Conservation (phyloP, 2,888 invertebrate species). For the Nysson spinosus region DNA sequence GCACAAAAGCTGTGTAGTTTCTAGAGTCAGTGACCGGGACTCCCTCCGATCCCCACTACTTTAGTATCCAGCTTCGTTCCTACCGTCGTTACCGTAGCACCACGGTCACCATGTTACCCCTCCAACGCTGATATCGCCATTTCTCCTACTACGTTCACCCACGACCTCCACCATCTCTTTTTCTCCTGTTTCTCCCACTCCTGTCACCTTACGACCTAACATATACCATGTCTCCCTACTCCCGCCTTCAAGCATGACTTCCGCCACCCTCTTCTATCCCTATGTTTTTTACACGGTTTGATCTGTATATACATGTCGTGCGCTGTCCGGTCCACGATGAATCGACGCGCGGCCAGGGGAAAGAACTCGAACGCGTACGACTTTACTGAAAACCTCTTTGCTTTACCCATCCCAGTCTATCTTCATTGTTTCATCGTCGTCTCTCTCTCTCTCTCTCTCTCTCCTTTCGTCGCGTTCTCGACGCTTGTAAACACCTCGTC, state of each 20-base stretch:
- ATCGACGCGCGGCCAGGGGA: constrained; percentile 25
- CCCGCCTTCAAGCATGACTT: constrained; percentile 35
- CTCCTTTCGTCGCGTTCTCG: constrained; percentile 22
- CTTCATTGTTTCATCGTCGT: background rate
- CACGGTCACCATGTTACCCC: constrained; percentile 47
- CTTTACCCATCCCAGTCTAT: too few species aligned
- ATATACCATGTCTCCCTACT: constrained; percentile 18
- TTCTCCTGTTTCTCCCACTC: background rate
- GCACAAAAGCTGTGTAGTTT: constrained; percentile 66
- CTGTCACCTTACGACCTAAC: background rate
- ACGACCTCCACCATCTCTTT: constrained; percentile 14
- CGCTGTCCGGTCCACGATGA: constrained; percentile 11
- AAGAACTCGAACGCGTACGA: too few species aligned
- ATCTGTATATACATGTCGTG: constrained; percentile 11
- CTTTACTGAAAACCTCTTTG: too few species aligned
- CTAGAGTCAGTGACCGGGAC: constrained; percentile 79
- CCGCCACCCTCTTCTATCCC: constrained; percentile 62
- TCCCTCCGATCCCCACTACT: constrained; percentile 42
- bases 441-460: background rate
- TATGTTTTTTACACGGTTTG: constrained; percentile 50
- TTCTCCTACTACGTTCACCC: constrained; percentile 32
- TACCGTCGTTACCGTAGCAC: constrained; percentile 39
- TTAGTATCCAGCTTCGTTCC: constrained; percentile 41
- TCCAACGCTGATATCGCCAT: constrained; percentile 35
- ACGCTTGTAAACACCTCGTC: constrained; percentile 32